A percentile compares a stretch with the other conserved stretches of the same genome.
Conservation (phyloP, 2,888 invertebrate genomes). For the Eupithecia insigniata region DNA sequence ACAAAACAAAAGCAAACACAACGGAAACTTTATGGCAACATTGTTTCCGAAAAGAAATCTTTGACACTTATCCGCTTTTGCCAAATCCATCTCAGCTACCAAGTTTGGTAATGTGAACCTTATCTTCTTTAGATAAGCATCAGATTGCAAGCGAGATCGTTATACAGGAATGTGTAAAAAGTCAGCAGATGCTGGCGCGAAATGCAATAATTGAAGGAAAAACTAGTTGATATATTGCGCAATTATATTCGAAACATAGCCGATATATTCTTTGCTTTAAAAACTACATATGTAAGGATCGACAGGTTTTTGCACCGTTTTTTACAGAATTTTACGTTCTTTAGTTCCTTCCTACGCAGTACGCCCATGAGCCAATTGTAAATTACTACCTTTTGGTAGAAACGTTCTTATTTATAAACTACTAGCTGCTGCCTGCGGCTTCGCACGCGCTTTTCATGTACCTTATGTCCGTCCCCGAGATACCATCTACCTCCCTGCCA, state of each 20-base stretch:
- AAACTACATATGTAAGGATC: slow-evolving; percentile 62
- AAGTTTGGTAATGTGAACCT: slow-evolving; percentile 18
- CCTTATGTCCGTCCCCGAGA: too few relatives aligned
- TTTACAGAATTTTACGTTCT: slow-evolving; percentile 16
- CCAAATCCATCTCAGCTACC: slow-evolving; percentile 13
- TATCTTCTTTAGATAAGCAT: slow-evolving; percentile 16
- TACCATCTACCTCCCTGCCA: too few relatives aligned
- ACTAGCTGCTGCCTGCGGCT: too few relatives aligned
- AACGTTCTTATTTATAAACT: not conserved
- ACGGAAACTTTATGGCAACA: slow-evolving; percentile 9
- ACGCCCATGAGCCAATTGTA: not conserved
- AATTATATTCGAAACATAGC: slow-evolving; percentile 70
- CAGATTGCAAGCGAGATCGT: slow-evolving; percentile 49
- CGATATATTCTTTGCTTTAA: slow-evolving; percentile 60
- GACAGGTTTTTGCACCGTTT: slow-evolving; percentile 50
- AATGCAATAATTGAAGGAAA: slow-evolving; percentile 79
- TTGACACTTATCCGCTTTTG: slow-evolving; percentile 44
- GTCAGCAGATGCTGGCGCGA: slow-evolving; percentile 60
- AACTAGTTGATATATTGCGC: slow-evolving; percentile 73
- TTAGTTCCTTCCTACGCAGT: not conserved
- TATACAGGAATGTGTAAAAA: slow-evolving; percentile 69
- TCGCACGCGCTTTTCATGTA: too few relatives aligned
- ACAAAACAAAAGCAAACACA: slow-evolving; percentile 16
- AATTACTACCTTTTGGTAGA: not conserved
- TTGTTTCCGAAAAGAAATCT: slow-evolving; percentile 38